Conservation (phyloP, 1,140 invertebrate genomes). For the Physella acuta region DNA sequence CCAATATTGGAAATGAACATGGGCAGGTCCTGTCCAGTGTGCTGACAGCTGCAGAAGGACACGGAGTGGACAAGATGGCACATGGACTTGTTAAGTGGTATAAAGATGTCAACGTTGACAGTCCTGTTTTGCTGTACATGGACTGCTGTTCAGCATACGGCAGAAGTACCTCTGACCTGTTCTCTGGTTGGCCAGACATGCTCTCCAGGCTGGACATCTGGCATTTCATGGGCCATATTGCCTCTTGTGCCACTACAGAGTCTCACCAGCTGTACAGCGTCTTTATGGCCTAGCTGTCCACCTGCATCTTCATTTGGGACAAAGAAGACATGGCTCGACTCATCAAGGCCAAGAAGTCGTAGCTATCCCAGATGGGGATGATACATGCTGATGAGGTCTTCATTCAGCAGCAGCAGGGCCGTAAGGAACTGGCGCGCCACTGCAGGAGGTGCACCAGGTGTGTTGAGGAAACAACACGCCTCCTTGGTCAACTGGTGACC, state of each 20-base stretch:
- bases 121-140: slow-evolving; percentile 19
- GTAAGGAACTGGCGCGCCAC: too few relatives aligned
- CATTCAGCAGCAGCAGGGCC: too few relatives aligned
- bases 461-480: too few relatives aligned
- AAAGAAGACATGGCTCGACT: slow-evolving; percentile 29
- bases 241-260: slow-evolving; percentile 33
- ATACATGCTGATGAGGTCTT: too few relatives aligned
- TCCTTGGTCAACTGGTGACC: too few relatives aligned
- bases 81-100: background rate
- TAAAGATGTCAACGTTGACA: background rate
- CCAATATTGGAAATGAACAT: slow-evolving; percentile 26
- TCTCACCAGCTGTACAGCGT: slow-evolving; percentile 34
- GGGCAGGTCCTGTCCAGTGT: slow-evolving; percentile 35
- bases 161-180: slow-evolving; percentile 8
- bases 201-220: slow-evolving; percentile 39
- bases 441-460: too few relatives aligned
- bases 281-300: slow-evolving; percentile 35
- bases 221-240: slow-evolving; percentile 43
- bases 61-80: slow-evolving; percentile 2
- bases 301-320: slow-evolving; percentile 37
- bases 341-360: too few relatives aligned
- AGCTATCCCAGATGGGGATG: too few relatives aligned
- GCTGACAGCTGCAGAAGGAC: slow-evolving; percentile 26
- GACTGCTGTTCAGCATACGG: slow-evolving; percentile 30
- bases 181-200: slow-evolving; percentile 23